Evolutionary conservation across 2,113 vertebrate genomes (phyloP).

Genomic region (Oncorhynchus gorbuscha): DNA sequence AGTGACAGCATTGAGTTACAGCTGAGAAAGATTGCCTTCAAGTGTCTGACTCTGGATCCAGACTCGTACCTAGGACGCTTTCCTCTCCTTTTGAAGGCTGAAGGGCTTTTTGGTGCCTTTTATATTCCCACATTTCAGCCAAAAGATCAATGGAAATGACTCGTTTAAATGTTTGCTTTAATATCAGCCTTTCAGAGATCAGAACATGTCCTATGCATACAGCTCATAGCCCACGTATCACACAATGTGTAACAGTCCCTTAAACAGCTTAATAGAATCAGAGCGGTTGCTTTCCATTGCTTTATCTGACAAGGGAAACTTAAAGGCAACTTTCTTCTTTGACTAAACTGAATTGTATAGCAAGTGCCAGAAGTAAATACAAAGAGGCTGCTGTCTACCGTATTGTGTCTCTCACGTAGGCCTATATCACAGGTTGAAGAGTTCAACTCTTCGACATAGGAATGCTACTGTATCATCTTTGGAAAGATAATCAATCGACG

Average conservation of each 20-base stretch:
- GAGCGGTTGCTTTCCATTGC: constrained; percentile 66
- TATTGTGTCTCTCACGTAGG: not conserved
- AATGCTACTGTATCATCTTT: not conserved
- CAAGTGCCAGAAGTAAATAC: too few species aligned
- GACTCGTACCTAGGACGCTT: constrained; percentile 52
- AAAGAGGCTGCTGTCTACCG: not conserved
- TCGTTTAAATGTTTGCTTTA: constrained; percentile 76
- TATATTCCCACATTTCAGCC: constrained; percentile 62
- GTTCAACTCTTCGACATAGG: not conserved
- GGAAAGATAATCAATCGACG: not conserved
- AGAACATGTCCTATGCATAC: constrained; percentile 67
- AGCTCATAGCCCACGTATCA: constrained; percentile 64
- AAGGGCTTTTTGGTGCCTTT: constrained; percentile 61
- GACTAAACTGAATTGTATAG: constrained; percentile 40
- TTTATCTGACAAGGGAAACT: too few species aligned
- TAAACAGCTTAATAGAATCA: constrained; percentile 72
- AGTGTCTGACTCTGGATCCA: constrained; percentile 66
- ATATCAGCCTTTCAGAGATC: constrained; percentile 74
- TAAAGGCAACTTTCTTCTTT: constrained; percentile 56
- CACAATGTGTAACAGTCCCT: constrained; percentile 57
- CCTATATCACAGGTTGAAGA: not conserved
- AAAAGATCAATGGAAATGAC: constrained; percentile 34
- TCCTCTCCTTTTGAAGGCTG: constrained; percentile 71
- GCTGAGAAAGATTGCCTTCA: constrained; percentile 70
- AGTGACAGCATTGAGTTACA: constrained; percentile 62